phyloP scores from a whole-genome alignment of 2,113 vertebrate genomes.

The Platycercus adscitus region DNA sequence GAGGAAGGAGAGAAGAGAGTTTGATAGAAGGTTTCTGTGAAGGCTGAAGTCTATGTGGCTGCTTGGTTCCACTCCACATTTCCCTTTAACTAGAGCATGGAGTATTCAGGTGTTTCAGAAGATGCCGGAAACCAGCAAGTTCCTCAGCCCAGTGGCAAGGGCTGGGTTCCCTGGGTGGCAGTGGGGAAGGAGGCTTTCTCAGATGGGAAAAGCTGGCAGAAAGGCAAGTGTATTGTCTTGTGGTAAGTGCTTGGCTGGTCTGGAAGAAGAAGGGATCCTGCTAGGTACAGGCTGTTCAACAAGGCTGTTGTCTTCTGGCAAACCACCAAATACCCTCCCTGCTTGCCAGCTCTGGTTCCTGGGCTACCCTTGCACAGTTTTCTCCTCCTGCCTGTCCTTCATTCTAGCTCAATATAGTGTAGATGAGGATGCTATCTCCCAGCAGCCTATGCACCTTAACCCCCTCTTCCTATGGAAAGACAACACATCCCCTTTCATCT shows the following conservation, averaged over 20 bases:
- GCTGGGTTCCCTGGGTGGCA: not conserved
- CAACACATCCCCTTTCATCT: not conserved
- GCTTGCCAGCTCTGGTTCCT: slow-evolving; percentile 4
- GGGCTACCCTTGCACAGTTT: not conserved
- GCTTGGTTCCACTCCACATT: not conserved
- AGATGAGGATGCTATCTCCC: slow-evolving; percentile 1
- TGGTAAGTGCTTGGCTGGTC: not conserved
- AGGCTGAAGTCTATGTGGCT: not conserved
- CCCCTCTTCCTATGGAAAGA: slow-evolving; percentile 3
- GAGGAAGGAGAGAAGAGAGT: not conserved
- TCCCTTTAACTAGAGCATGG: not conserved
- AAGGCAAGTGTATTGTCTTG: not conserved
- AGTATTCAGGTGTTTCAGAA: not conserved
- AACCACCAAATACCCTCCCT: not conserved
- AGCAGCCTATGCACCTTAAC: slow-evolving; percentile 35
- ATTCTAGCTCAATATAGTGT: not conserved
- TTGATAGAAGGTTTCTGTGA: not conserved
- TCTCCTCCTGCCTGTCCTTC: not conserved
- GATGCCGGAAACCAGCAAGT: slow-evolving; percentile 18
- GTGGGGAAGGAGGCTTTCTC: not conserved
- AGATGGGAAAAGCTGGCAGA: slow-evolving; percentile 5
- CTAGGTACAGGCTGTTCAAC: not conserved
- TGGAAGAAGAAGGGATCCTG: not conserved
- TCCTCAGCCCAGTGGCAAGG: not conserved
- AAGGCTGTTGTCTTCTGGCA: slow-evolving; percentile 18